These are phyloP conservation scores for Melanotaenia trifasciata DNA, from an alignment of 2,797 vertebrate genomes.

Conservation along the genomic window DNA sequence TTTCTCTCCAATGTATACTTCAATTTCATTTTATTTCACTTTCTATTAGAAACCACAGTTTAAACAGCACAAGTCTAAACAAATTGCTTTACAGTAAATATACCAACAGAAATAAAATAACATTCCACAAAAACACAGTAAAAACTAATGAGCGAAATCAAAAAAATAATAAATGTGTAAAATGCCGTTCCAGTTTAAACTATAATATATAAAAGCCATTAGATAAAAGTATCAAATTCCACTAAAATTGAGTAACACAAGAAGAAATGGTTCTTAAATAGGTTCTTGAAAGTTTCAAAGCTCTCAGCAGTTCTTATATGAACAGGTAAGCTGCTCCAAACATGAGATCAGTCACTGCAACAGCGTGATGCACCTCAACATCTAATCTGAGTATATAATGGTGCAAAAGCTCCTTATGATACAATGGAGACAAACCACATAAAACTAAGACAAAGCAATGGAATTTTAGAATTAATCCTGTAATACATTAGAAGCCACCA, in stretches of 20 bases:
- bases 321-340: background rate
- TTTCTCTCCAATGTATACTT: too few species aligned
- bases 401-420: background rate
- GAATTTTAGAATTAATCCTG: background rate
- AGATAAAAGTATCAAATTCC: background rate
- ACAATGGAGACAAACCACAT: background rate
- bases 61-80: too few species aligned
- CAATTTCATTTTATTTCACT: too few species aligned
- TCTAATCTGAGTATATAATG: background rate
- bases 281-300: background rate
- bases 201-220: too few species aligned
- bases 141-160: too few species aligned
- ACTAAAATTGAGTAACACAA: background rate
- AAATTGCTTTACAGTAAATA: too few species aligned
- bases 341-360: background rate
- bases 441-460: background rate
- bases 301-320: too few species aligned
- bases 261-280: background rate
- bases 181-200: too few species aligned
- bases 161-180: too few species aligned
- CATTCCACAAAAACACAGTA: too few species aligned
- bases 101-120: too few species aligned
- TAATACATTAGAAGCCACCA: background rate
- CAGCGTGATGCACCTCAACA: background rate
- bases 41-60: too few species aligned